Evolutionary conservation across 2,113 vertebrate genomes (phyloP), one percentile per base, ranked within the genome.

Genomic region (Verasper variegatus): DNA sequence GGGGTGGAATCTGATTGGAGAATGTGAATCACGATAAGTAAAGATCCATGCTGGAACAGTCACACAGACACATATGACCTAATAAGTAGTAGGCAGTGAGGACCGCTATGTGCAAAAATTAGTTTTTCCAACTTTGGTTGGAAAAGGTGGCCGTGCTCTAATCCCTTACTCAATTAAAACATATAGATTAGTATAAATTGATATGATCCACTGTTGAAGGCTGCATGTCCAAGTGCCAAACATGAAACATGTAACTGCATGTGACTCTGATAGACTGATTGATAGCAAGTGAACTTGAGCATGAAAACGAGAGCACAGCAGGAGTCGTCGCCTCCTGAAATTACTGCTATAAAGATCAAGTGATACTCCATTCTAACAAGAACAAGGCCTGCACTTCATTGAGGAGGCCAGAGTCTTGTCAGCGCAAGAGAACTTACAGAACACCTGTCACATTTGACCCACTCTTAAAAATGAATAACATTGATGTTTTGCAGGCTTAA

Each of bases 321-420:
- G 76, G 79, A 72, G 59, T 27, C 17, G 3, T 52, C 6, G 17
- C 71, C 80, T 78, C 68, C 72, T 27, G 60, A 58, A 79, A 77
- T 82, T 68, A 83, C 83, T 24, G 59, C 18, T 17, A 42, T 61
- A 71, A 85, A 81, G 73, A 88, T 86, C 72, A 82, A 79, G 74
- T 61, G 54, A 13, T 60, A 37, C 37, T 74, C 37, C 40, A 49
- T 65, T 61, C 4, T 7, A 58, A 71, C 47, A 63, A 5, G 66
- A 56, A 68, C 2, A 0, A 60, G 27, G 59, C 24, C 56, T 80
- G 80, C 5, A 51, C 5, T 5, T 4, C 7, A n/a, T 54, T 54
- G 18, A 8, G 63, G 72, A 40, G 31, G 47, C 64, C 14, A 20
- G 24, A 49, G 55, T n/a, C 42, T 75, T 20, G 40, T 52, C 23